Percentiles rank a stretch among this genome's conserved stretches.
phyloP scores from a whole-genome alignment of 2,888 invertebrate species.

The Mesorhabditis spiculigera region DNA sequence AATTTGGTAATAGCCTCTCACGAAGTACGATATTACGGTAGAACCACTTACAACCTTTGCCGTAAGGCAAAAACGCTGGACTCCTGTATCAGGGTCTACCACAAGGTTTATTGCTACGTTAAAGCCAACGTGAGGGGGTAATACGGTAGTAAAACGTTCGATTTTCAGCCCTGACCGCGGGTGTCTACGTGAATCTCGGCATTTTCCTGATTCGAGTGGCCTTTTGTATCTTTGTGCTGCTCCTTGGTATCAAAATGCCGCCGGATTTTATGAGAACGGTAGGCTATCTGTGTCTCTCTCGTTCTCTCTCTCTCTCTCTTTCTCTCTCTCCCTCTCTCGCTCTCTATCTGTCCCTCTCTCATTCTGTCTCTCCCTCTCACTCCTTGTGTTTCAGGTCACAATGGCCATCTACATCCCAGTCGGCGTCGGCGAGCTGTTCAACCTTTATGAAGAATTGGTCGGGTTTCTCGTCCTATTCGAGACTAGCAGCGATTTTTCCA shows the following conservation, averaged over 20 bases:
- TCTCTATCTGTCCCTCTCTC: neutral
- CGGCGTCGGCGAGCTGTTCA: slow-evolving; percentile 26
- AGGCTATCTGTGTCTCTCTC: neutral
- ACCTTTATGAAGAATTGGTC: slow-evolving; percentile 27
- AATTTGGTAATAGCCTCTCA: too few relatives aligned
- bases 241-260: slow-evolving; percentile 4
- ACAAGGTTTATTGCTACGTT: too few relatives aligned
- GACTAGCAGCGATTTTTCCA: slow-evolving; percentile 6
- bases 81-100: too few relatives aligned
- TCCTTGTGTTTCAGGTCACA: slow-evolving; percentile 16
- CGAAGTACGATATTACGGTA: too few relatives aligned
- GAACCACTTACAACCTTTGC: too few relatives aligned
- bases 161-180: neutral
- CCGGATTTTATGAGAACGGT: slow-evolving; percentile 4
- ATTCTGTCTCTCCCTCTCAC: neutral
- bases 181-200: neutral
- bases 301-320: neutral
- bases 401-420: slow-evolving; percentile 33
- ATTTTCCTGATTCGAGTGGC: neutral
- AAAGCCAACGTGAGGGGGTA: too few relatives aligned
- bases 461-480: slow-evolving; percentile 21
- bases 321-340: neutral
- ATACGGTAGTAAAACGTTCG: too few relatives aligned
- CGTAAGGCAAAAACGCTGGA: too few relatives aligned
- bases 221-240: neutral